These are phyloP conservation scores for Myathropa florea DNA, from an alignment of 2,888 invertebrate species.

Conservation along the genomic window DNA sequence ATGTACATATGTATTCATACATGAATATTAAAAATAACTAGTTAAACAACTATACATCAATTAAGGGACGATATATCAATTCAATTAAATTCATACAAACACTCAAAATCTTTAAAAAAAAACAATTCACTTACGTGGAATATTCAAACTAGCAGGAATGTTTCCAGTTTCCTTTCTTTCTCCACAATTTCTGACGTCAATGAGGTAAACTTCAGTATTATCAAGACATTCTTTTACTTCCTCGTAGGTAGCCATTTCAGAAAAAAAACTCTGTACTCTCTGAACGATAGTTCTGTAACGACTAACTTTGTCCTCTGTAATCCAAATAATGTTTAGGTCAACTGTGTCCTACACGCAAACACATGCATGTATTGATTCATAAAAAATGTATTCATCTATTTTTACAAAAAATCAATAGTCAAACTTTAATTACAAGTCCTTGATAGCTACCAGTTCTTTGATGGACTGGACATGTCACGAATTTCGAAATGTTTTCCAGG, in stretches of 20 bases:
- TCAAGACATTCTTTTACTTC: constrained; percentile 81
- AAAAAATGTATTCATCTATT: neutral
- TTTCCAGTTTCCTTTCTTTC: constrained; percentile 86
- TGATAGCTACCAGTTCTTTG: neutral
- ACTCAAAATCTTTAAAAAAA: neutral
- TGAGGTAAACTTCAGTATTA: constrained; percentile 82
- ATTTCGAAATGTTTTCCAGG: too few species aligned
- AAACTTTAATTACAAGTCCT: neutral
- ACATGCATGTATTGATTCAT: neutral
- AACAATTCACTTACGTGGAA: constrained; percentile 84
- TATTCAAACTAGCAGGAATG: constrained; percentile 87
- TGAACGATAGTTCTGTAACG: neutral
- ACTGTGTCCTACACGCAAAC: neutral
- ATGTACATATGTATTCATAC: too few species aligned
- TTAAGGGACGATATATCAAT: too few species aligned
- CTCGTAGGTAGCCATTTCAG: constrained; percentile 76
- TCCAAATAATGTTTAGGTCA: constrained; percentile 1
- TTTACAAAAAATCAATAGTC: neutral
- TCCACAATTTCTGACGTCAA: constrained; percentile 87
- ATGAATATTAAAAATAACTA: too few species aligned
- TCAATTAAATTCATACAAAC: too few species aligned
- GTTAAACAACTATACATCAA: too few species aligned
- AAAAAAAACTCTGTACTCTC: neutral
- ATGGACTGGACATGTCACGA: neutral
- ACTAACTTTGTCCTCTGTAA: neutral